Conservation (phyloP, 2,113 vertebrate species). For the Tapirus terrestris region DNA sequence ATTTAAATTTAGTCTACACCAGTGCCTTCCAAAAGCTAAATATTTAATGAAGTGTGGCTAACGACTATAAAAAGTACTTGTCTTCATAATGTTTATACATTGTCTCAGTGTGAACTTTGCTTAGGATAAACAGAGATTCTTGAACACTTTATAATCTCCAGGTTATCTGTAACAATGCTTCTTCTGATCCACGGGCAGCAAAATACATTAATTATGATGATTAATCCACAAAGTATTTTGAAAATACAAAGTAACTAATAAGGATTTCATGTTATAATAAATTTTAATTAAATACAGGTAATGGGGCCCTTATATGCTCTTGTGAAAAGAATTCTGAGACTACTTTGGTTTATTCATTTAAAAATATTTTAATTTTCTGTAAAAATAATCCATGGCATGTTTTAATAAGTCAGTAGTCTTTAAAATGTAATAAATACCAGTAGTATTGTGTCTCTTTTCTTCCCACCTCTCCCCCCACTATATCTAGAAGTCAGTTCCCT, state of each 20-base stretch:
- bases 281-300: constrained; percentile 6
- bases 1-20: constrained; percentile 30
- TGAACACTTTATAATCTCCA: neutral
- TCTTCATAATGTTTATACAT: neutral
- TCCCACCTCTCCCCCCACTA: neutral
- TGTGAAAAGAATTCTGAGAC: neutral
- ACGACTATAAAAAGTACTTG: neutral
- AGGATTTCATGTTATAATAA: neutral
- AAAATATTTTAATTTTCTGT: neutral
- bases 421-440: neutral
- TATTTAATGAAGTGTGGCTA: constrained; percentile 18
- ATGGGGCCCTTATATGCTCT: neutral
- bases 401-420: neutral
- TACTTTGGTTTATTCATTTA: neutral
- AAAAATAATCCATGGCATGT: neutral
- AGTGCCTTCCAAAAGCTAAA: neutral
- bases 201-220: neutral
- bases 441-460: neutral
- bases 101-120: neutral
- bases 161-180: neutral
- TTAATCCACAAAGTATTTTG: neutral
- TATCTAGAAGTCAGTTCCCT: neutral
- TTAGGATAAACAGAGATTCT: neutral
- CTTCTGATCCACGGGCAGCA: neutral
- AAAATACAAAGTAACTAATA: neutral